phyloP scores from a whole-genome alignment of 2,888 invertebrate species.

The Stenodema calcarata region DNA sequence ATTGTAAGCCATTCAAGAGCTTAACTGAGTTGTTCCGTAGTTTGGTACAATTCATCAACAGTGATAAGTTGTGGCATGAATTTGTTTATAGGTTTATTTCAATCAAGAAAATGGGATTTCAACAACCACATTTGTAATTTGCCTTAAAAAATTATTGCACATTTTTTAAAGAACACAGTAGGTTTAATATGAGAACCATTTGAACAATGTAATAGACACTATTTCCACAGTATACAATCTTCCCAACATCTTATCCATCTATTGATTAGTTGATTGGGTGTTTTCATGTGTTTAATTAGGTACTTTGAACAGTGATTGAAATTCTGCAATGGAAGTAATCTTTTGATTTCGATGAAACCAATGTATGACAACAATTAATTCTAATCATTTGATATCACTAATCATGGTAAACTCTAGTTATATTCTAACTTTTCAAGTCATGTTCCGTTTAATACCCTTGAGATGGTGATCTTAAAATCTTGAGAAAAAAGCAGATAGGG shows the following conservation, averaged over 20 bases:
- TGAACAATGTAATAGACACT: background rate
- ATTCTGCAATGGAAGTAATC: background rate
- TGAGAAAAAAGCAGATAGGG: background rate
- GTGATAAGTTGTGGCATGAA: too few relatives aligned
- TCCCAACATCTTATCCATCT: background rate
- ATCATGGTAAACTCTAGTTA: slow-evolving; percentile 53
- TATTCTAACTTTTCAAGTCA: slow-evolving; percentile 38
- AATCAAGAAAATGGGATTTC: background rate
- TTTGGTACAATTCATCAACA: too few relatives aligned
- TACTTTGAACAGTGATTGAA: too few relatives aligned
- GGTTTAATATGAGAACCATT: background rate
- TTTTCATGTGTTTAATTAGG: too few relatives aligned
- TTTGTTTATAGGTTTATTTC: background rate
- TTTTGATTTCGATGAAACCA: slow-evolving; percentile 28
- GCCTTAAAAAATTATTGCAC: background rate
- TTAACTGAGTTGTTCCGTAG: too few relatives aligned
- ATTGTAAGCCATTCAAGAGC: too few relatives aligned
- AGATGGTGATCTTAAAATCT: background rate
- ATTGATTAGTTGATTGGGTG: too few relatives aligned
- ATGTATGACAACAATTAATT: background rate
- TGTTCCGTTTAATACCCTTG: slow-evolving; percentile 36
- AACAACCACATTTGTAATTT: background rate
- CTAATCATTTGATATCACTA: slow-evolving; percentile 50
- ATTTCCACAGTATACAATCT: background rate
- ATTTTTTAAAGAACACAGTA: background rate